Conservation (phyloP, 2,797 vertebrate species). For the Anguilla anguilla region DNA sequence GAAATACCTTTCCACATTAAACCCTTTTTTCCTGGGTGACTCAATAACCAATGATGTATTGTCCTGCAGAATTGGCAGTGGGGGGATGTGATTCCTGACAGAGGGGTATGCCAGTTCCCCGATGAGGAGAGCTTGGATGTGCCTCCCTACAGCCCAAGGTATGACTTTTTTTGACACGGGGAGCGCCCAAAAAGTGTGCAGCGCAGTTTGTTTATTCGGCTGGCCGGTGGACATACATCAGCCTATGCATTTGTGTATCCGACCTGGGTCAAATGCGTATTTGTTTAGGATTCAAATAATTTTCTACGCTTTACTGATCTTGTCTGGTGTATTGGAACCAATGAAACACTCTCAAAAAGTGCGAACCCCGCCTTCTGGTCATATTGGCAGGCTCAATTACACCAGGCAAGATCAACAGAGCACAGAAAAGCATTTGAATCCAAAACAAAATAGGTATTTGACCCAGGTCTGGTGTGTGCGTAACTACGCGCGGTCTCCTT, state of each 20-base stretch:
- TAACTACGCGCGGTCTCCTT: conserved; percentile 16
- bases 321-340: no score
- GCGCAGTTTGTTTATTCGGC: background rate
- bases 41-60: background rate
- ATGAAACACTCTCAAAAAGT: no score
- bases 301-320: no score
- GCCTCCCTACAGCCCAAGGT: background rate
- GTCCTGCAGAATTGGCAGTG: background rate
- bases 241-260: background rate
- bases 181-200: background rate
- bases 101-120: background rate
- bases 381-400: no score
- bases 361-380: no score
- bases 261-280: no score
- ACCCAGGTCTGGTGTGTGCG: no score
- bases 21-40: background rate
- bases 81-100: background rate
- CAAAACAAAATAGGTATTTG: no score
- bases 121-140: background rate
- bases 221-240: background rate
- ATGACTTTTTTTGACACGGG: background rate
- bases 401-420: no score
- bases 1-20: background rate
- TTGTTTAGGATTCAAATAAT: no score
- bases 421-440: no score